Percentiles rank a stretch among this genome's conserved stretches.
These are phyloP conservation scores for Chamaea fasciata DNA, from an alignment of 2,113 vertebrate genomes.

Conservation along the genomic window DNA sequence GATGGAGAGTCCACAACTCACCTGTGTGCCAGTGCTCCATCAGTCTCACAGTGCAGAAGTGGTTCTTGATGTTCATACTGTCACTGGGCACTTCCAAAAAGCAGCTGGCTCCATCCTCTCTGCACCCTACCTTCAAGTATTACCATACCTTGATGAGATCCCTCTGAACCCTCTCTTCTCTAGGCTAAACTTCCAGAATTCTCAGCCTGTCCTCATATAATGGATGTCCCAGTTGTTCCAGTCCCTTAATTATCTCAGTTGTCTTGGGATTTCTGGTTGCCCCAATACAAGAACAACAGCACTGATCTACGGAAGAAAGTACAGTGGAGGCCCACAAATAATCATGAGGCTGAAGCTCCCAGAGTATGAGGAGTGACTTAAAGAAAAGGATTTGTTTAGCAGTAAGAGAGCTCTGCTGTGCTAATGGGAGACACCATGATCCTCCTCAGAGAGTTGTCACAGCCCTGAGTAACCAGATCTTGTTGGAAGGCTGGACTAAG, in stretches of 20 bases:
- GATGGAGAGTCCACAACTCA: background rate
- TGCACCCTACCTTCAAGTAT: background rate
- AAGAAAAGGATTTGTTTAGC: background rate
- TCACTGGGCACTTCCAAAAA: background rate
- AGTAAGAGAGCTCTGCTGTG: background rate
- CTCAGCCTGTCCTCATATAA: background rate
- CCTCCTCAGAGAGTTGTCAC: background rate
- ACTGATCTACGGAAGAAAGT: fast-evolving
- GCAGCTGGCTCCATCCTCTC: background rate
- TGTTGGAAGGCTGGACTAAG: background rate
- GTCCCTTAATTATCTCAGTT: background rate
- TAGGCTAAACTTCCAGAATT: background rate
- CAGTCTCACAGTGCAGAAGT: background rate
- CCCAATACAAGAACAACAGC: background rate
- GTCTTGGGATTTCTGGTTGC: background rate
- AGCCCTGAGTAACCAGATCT: background rate
- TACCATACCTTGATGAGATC: background rate
- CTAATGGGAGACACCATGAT: background rate
- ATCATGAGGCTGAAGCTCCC: background rate
- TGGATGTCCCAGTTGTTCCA: background rate
- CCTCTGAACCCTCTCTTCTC: background rate
- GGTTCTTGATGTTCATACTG: background rate
- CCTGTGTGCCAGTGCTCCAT: background rate
- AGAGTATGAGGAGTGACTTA: background rate
- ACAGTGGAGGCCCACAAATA: background rate